Base-by-base conservation (phyloP, 2,113 vertebrate species). In the Mesocricetus auratus region DNA sequence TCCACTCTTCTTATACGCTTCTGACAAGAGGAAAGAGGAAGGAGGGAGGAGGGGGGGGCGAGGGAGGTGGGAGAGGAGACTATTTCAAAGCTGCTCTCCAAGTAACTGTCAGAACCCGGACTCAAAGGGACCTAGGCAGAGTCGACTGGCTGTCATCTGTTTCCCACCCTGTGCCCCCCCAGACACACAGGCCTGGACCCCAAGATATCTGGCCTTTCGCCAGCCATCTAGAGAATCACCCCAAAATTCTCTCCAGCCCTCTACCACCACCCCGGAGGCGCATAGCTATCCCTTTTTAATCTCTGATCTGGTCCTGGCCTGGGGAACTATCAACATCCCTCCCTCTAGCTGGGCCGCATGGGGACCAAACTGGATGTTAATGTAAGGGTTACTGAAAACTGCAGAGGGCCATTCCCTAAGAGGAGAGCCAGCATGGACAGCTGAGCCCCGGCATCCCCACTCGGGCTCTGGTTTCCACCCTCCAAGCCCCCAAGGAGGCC, bases 301-400 rank as follows among this genome's bases (percentile, higher is more conserved):
- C 21, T 74, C 60, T 2, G 33, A 39, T 56, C 5, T 50, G 39
- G 42, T 50, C 79, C 50, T 7, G 17, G 26, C 33, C 13, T 17
- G 29, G 29, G 22, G 53, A 22, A 62, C 11, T 2, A 7, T 0
- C 5, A 19, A 5, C 10, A 12, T 16, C 39, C 16, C 31, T 13
- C 26, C 7, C n/a, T 71, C 58, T 69, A 1, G 10, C 39, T 6
- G 66, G 81, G 64, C 92, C 17, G 19, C 9, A 4, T 0, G 64
- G 71, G 42, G 10, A 77, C 11, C 42, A 74, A 47, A 64, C 1
- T 4, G 26, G 68, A 39, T 10, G 3, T 47, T 9, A 45, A 7
- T 6, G 8, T 0, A 29, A 33, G 0, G 1, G 39, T 39, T 50
- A 7, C 71, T 3, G 0, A 5, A 24, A 62, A 5, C 62, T 5